Percentiles rank a stretch among this genome's conserved stretches.
Evolutionary conservation across 64 coral and sea anemone genomes (phyloP).

Genomic region (Orbicella faveolata): DNA sequence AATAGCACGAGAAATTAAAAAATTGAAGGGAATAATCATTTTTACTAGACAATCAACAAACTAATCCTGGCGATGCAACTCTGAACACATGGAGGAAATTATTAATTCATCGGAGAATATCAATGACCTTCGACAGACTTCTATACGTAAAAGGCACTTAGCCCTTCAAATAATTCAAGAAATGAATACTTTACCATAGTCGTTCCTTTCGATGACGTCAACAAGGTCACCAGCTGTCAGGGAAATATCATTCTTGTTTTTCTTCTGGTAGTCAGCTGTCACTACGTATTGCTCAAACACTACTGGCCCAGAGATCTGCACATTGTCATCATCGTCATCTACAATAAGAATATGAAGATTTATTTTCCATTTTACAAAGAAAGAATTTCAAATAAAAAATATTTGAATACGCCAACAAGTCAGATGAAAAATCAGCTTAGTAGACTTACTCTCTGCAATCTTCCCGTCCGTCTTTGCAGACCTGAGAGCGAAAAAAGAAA

Average conservation of each 20-base stretch:
- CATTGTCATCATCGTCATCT: conserved; percentile 2
- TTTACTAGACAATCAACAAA: too few species aligned
- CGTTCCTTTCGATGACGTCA: conserved; percentile 64
- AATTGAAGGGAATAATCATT: too few species aligned
- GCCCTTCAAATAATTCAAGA: too few species aligned
- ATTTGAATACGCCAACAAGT: too few species aligned
- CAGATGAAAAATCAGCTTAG: background rate
- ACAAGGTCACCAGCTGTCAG: conserved; percentile 51
- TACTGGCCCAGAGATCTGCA: conserved; percentile 52
- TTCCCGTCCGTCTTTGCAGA: background rate
- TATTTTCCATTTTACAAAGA: background rate
- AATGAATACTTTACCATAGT: conserved; percentile 26
- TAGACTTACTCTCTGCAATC: background rate
- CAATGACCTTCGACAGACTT: too few species aligned
- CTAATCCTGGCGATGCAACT: too few species aligned
- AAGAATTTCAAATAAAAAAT: background rate
- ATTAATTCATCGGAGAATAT: too few species aligned
- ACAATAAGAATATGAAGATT: background rate
- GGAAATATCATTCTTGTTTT: conserved; percentile 55
- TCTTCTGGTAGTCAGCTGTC: conserved; percentile 62
- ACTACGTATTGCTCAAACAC: conserved; percentile 59
- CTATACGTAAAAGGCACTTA: too few species aligned
- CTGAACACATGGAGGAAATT: too few species aligned
- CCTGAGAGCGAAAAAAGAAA: background rate
- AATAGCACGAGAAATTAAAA: background rate